These are phyloP conservation scores for Cheiracanthium punctorium DNA, from an alignment of 2,888 invertebrate species.

Conservation along the genomic window DNA sequence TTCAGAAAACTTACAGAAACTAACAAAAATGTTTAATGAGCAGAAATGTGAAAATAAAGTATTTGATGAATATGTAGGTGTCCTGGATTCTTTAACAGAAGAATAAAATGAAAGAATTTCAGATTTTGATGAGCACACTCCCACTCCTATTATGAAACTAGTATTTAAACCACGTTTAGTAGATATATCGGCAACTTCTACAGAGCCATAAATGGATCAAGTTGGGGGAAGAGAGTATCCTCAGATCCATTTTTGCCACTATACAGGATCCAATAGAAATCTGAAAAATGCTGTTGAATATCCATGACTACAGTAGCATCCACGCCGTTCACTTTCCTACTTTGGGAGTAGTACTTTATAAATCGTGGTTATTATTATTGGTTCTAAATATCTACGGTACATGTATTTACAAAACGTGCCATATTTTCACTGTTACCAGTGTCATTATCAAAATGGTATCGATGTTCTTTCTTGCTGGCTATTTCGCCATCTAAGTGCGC, in stretches of 20 bases:
- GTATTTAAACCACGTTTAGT: not conserved
- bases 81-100: not conserved
- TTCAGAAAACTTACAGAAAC: no score
- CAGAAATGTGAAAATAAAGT: not conserved
- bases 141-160: not conserved
- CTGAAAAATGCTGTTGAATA: not conserved
- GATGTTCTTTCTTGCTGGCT: no score
- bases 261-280: not conserved
- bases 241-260: not conserved
- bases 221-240: not conserved
- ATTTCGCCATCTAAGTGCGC: no score
- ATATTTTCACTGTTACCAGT: no score
- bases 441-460: no score
- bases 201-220: not conserved
- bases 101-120: not conserved
- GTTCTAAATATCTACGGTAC: no score
- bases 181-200: not conserved
- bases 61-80: not conserved
- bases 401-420: no score
- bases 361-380: no score
- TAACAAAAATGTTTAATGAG: no score
- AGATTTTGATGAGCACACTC: conserved; percentile 2
- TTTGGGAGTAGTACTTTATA: not conserved
- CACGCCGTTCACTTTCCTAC: no score
- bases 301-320: not conserved